Base-by-base conservation (phyloP, 92 coral and sea anemone genomes). In the Galaxea fascicularis region DNA sequence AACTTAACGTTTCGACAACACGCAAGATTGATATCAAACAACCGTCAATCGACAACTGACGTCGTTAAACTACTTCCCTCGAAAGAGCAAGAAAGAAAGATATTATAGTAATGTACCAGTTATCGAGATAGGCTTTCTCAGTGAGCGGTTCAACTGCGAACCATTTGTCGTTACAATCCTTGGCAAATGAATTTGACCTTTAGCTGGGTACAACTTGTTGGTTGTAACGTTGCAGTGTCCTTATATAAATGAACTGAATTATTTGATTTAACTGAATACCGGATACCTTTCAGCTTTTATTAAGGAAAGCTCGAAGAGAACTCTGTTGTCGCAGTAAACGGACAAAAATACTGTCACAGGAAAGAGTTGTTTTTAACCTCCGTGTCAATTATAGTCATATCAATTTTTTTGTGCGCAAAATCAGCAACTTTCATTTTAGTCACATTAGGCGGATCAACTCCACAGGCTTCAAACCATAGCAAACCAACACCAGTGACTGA, bases 141-240 rank as follows among this genome's bases (percentile, higher is more conserved):
- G 14, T 3, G 16, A 8, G 10, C 0, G 15, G 1, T 7, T 11
- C 13, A 11, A 14, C 26, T 11, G 70, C 41, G 13, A 0, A 20
- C 24, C 3, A 16, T 65, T 65, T 65, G 41, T 4, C 20, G 7
- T n/a, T 12, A 30, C 28, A 27, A 65, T 27, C 70, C 26, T 35
- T 67, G n/a, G 20, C 10, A 67, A 67, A 31, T 35, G 49, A 67
- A 14, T 31, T 31, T 31, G 73, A 67, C 73, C 73, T 35, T 67
- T 35, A 35, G 3, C n/a, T 66, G 3, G 73, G 24, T 24, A 10
- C 68, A 63, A 8, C 16, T 24, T 63, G 68, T 8, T 63, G 10
- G 17, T 63, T 56, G 60, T 3, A 56, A 49, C 20, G 35, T 63
- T 24, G 15, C 9, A 4, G 17, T 4, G 65, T 22, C 9, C 3